Evolutionary conservation across 2,113 vertebrate species (phyloP).

Genomic region (Microtus oregoni): DNA sequence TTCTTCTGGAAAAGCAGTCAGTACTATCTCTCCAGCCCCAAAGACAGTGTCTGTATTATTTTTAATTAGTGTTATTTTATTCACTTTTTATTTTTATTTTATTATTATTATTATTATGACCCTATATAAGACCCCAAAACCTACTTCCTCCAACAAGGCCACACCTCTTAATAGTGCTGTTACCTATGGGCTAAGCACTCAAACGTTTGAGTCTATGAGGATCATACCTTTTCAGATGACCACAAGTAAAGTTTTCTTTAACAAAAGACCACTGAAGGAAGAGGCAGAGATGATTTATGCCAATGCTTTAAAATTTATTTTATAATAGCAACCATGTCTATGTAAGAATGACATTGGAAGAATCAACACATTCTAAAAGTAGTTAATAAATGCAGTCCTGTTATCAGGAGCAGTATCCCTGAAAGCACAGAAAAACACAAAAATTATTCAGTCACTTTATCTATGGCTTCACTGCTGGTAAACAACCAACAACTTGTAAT

Average conservation of each 20-base stretch:
- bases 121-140: background rate
- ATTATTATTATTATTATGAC: too few relatives aligned
- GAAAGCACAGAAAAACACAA: constrained; percentile 50
- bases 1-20: background rate
- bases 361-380: constrained; percentile 40
- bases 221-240: background rate
- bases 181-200: background rate
- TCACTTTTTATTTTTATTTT: background rate
- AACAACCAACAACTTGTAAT: background rate
- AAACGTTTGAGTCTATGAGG: background rate
- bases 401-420: constrained; percentile 24
- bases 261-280: background rate
- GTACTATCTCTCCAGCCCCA: background rate
- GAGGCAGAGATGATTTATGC: background rate
- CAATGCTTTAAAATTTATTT: constrained; percentile 34
- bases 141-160: background rate
- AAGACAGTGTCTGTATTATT: background rate
- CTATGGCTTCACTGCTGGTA: background rate
- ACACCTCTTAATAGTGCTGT: background rate
- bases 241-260: background rate
- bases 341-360: background rate
- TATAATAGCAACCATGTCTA: constrained; percentile 16
- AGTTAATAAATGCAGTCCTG: constrained; percentile 44
- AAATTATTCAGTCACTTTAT: constrained; percentile 9
- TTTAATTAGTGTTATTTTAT: background rate